These are phyloP conservation scores for Pristis pectinata DNA, from an alignment of 2,797 vertebrate species.

Conservation along the genomic window DNA sequence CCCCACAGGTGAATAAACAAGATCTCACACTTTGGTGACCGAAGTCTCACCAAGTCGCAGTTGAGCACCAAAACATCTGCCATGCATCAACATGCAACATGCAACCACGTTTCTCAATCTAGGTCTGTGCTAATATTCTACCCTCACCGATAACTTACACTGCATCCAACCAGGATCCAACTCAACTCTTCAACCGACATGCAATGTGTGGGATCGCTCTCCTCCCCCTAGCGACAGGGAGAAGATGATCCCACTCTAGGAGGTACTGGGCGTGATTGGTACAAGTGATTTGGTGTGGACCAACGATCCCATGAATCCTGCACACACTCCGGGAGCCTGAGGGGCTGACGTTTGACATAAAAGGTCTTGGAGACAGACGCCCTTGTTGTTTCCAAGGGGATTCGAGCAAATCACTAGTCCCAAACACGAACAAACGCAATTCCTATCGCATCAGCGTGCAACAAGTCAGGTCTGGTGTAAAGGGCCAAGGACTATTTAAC, in stretches of 20 bases:
- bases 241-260: neutral
- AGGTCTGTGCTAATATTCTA: neutral
- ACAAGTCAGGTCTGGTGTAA: constrained; percentile 3
- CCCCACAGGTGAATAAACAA: neutral
- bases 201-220: neutral
- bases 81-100: constrained; percentile 15
- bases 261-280: neutral
- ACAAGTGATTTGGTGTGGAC: neutral
- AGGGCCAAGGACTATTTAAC: neutral
- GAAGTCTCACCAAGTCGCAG: neutral
- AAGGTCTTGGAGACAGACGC: neutral
- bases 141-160: neutral
- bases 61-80: neutral
- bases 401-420: neutral
- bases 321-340: neutral
- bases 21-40: neutral
- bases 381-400: neutral
- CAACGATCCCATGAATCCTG: neutral
- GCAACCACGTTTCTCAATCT: neutral
- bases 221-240: neutral
- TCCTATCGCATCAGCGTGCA: constrained; percentile 16
- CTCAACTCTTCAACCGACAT: neutral
- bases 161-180: neutral
- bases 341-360: neutral
- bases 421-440: neutral